Evolutionary conservation across 1,140 invertebrate genomes (phyloP).

Genomic region (Atta cephalotes): DNA sequence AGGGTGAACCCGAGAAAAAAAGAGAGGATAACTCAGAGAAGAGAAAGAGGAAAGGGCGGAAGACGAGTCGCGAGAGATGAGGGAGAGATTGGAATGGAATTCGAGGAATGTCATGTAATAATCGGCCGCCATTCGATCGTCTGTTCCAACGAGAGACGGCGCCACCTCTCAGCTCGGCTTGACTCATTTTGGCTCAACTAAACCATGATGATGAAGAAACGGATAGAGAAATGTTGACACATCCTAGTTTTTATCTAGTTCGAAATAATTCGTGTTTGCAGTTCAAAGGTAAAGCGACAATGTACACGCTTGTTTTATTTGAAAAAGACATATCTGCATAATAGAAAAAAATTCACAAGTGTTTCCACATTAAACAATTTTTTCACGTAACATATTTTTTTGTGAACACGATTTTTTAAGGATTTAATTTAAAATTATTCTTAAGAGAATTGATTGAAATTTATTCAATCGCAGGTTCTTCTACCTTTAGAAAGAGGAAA

Average conservation of each 20-base stretch:
- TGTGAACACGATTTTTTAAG: neutral
- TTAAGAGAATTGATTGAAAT: neutral
- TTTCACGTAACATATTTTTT: neutral
- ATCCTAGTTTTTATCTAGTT: slow-evolving; percentile 49
- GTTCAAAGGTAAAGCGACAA: neutral
- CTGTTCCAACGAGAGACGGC: slow-evolving; percentile 79
- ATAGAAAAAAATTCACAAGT: neutral
- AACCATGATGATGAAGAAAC: neutral
- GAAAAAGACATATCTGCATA: neutral
- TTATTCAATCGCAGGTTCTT: neutral
- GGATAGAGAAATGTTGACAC: slow-evolving; percentile 36
- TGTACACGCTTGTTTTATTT: neutral
- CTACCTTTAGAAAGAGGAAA: neutral
- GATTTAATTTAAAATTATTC: neutral
- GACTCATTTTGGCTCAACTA: slow-evolving; percentile 14
- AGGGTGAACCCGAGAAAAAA: slow-evolving; percentile 67
- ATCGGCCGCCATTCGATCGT: slow-evolving; percentile 80
- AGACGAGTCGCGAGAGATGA: slow-evolving; percentile 70
- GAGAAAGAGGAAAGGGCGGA: slow-evolving; percentile 53
- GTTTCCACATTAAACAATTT: neutral
- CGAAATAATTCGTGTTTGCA: slow-evolving; percentile 35
- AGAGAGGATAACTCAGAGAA: slow-evolving; percentile 48
- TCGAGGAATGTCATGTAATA: slow-evolving; percentile 86
- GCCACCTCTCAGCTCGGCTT: slow-evolving; percentile 78
- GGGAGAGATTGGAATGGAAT: slow-evolving; percentile 82